Conservation (phyloP, 1,140 invertebrate genomes). For the Calycopis cecrops region DNA sequence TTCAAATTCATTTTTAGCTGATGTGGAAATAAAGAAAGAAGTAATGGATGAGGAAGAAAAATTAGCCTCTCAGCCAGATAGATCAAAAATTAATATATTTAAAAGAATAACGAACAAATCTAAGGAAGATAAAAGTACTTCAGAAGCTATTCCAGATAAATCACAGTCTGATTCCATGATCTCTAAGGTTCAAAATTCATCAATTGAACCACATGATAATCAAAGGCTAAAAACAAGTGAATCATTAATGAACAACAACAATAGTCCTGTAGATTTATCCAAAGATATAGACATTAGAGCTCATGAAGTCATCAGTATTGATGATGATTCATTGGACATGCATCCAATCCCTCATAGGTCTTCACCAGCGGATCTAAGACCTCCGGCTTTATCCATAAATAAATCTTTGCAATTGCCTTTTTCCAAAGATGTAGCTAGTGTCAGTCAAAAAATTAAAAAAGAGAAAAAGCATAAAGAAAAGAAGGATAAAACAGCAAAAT, state of each 20-base stretch:
- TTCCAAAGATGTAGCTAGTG: conserved; percentile 63
- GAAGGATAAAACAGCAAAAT: conserved; percentile 74
- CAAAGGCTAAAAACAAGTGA: conserved; percentile 51
- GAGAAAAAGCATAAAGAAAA: conserved; percentile 81
- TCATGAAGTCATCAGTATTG: conserved; percentile 67
- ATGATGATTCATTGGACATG: conserved; percentile 65
- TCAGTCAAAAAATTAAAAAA: conserved; percentile 75
- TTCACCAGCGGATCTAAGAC: conserved; percentile 33
- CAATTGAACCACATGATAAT: conserved; percentile 47
- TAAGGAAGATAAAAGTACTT: conserved; percentile 77
- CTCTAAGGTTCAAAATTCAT: conserved; percentile 61
- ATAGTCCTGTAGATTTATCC: conserved; percentile 68
- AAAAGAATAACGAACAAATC: conserved; percentile 88
- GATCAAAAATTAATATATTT: conserved; percentile 89
- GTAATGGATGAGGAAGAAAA: conserved; percentile 80
- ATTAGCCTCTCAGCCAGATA: conserved; percentile 85
- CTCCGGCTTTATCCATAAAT: conserved; percentile 49
- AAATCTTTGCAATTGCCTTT: conserved; percentile 57
- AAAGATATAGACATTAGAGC: conserved; percentile 64
- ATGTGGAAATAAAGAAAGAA: conserved; percentile 67
- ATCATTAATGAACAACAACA: conserved; percentile 65
- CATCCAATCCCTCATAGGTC: conserved; percentile 37
- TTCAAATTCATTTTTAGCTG: conserved; percentile 59
- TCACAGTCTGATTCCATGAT: conserved; percentile 68
- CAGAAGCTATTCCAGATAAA: conserved; percentile 72